Evolutionary conservation across 23 tunicate genomes (phyloP).

Genomic region (Oikopleura dioica): DNA sequence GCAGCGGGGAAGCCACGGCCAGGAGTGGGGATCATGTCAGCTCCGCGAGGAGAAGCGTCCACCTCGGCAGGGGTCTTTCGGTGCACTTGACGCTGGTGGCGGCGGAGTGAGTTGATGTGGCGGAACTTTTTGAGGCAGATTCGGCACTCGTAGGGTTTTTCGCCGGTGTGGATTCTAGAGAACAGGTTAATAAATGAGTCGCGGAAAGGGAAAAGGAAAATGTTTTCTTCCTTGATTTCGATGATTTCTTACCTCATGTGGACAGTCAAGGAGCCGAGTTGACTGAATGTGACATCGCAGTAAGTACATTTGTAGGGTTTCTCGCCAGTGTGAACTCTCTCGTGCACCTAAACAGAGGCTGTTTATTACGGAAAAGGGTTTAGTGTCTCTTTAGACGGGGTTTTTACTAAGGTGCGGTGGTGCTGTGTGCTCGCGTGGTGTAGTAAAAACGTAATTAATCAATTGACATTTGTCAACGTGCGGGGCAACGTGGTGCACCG

Average conservation of each 20-base stretch:
- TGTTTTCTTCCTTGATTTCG: background rate
- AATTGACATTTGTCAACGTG: slow-evolving; percentile 7
- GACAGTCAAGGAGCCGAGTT: slow-evolving; percentile 63
- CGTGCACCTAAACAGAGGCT: slow-evolving; percentile 3
- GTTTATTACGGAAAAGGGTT: too few relatives aligned
- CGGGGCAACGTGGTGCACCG: background rate
- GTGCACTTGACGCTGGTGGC: slow-evolving; percentile 56
- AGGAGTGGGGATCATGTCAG: background rate
- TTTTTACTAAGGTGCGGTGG: too few relatives aligned
- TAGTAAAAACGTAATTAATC: slow-evolving; percentile 14
- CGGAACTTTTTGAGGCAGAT: slow-evolving; percentile 38
- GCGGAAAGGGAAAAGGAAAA: background rate
- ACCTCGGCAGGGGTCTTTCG: slow-evolving; percentile 10
- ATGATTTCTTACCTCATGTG: slow-evolving; percentile 18
- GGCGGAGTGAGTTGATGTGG: slow-evolving; percentile 50
- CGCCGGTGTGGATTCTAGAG: slow-evolving; percentile 54
- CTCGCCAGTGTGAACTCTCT: slow-evolving; percentile 40
- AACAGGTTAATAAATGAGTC: too few relatives aligned
- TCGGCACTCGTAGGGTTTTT: slow-evolving; percentile 45
- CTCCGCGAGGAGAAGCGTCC: slow-evolving; percentile 8
- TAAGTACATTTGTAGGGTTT: slow-evolving; percentile 45
- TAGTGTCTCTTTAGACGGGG: too few relatives aligned
- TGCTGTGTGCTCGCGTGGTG: too few relatives aligned
- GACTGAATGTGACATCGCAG: slow-evolving; percentile 33
- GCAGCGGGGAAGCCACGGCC: background rate